Base-by-base conservation (phyloP, 37 sponge, comb jelly and placozoan genomes). In the Eunapius fragilis region DNA sequence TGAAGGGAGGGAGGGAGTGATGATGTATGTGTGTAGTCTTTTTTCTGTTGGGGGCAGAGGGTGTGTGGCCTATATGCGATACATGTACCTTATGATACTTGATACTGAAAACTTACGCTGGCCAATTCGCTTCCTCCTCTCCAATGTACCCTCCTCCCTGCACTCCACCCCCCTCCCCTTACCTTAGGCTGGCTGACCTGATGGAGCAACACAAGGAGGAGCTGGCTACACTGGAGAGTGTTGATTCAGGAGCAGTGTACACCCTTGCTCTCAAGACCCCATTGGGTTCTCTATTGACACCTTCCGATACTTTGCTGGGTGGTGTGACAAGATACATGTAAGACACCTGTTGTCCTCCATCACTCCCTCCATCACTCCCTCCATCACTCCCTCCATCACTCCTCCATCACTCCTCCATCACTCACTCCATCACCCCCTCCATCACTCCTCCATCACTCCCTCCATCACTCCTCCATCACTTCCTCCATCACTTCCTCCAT, bases 291-390 rank as follows among this genome's bases (percentile, higher is more conserved):
- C 98, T 45, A 92, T 97, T 70, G 95, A 92, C 78, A 95, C 94
- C 0, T 95, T 97, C 94, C 89, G 94, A 24, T 97, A 97, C 92
- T 97, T 89, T 87, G 98, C 95, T 69, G 95, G 98, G 17, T 97
- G 94, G 95, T 97, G 98, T 87, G 98, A 97, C 84, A 97, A 97
- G 90, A 97, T 97, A 24, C 94, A 96, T 80, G 93, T 93, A 27
- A 75, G 84, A n/a, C n/a, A n/a, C n/a, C n/a, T n/a, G n/a, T n/a
- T n/a, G n/a, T n/a, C n/a, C n/a, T n/a, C n/a, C n/a, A n/a, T n/a
- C n/a, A n/a, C n/a, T n/a, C n/a, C n/a, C n/a, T n/a, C n/a, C n/a
- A n/a, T n/a, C n/a, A n/a, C n/a, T n/a, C n/a, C n/a, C n/a, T n/a
- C n/a, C n/a, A n/a, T n/a, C n/a, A n/a, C n/a, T n/a, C n/a, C n/a